Base-by-base conservation (phyloP, 2,797 vertebrate species). In the Philypnodon macrostomus region DNA sequence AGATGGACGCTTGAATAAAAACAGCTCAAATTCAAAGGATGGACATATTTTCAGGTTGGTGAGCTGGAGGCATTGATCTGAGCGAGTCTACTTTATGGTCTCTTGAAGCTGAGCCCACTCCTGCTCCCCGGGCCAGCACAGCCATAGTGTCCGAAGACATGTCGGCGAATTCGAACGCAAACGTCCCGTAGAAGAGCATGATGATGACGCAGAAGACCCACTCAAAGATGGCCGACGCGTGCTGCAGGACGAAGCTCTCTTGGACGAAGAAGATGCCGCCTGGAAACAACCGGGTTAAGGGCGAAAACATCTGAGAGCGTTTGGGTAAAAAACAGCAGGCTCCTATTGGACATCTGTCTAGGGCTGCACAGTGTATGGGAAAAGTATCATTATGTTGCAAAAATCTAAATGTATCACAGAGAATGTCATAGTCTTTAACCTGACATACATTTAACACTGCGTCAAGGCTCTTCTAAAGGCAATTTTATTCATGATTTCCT, bases 141-240 rank as follows among this genome's bases (percentile, higher is more conserved):
- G 85, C 83, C 78, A 92, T 83, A 24, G 92, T 92, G 42, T 85
- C 86, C 7, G 83, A 76, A 3, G 91, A 91, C 63, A 93, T 86
- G 55, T 81, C 55, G 39, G 87, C 82, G 23, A 93, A 92, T 80
- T 93, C 92, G 1, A 91, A 92, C 58, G 89, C 87, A 36, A 93
- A 93, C 0, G 92, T 92, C 57, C 92, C 91, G 1, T 91, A 91
- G 83, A 91, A 93, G 50, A 92, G 82, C 85, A 92, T 92, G 70
- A 90, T 63, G 62, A 88, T 90, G 68, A 91, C 84, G 29, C 90
- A 92, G 78, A 92, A 93, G 35, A 91, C 74, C 92, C 92, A 93
- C 51, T 93, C 92, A 0, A 90, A 92, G 64, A 93, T 88, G 68
- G 91, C 91, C 0, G 92, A 89, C 0, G 90, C 79, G 4, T 93